Evolutionary conservation across 2,888 invertebrate genomes (phyloP), one percentile per base, ranked within the genome.

Genomic region (Parapristionchus giblindavisi): DNA sequence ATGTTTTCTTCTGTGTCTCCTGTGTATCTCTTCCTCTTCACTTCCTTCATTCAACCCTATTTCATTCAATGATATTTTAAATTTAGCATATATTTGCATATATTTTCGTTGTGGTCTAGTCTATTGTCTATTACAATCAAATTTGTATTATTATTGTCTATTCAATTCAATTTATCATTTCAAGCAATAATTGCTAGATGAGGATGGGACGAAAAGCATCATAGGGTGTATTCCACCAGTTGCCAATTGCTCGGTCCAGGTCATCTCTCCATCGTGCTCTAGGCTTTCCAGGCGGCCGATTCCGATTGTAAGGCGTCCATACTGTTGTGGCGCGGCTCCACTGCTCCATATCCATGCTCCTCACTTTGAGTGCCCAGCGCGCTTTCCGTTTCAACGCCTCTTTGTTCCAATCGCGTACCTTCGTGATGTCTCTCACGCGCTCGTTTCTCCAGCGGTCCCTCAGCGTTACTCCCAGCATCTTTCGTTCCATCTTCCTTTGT

Each of bases 401-500:
- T 17, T 63, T 24, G 27, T 24, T 27, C 63, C 63, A 63, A 27
- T 63, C 63, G 3, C 21, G 4, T 6, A 63, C 24, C 32, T 24
- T 2, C 2, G 63, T 63, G 1, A 24, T 27, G 8, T 21, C 17
- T 24, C 63, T 24, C 8, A 63, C 6, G 4, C 6, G 2, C 24
- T 40, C 63, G 29, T 63, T 63, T 27, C 43, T 63, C 63, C 63
- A 63, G 21, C 63, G n/a, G 32, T 63, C 40, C 1, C 4, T 3
- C 21, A 63, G n/a, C 3, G 40, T 40, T 11, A 63, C 24, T 40
- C 63, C n/a, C 2, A 63, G 3, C 38, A 63, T 63, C 32, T 43
- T 63, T 29, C 63, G n/a, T 21, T 63, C 63, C 63, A 63, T 63
- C 63, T 63, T 63, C 8, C 63, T 27, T 21, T n/a, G 63, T 3